Evolutionary conservation across 37 sponge, comb jelly and placozoan genomes (phyloP).

Genomic region (Crambe crambe): DNA sequence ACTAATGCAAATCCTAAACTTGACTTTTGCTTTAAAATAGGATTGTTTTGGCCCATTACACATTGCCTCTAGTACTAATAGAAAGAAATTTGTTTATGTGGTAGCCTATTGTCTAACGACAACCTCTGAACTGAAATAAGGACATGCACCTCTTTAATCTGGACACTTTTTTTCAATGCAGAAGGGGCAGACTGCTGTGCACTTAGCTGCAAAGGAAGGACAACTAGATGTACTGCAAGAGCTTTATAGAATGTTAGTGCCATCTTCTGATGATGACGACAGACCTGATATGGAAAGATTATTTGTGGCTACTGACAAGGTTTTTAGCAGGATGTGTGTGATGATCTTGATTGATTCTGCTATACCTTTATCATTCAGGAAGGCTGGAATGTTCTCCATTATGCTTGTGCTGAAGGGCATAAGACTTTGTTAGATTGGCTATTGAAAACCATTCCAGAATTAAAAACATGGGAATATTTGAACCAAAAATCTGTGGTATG

Average conservation of each 20-base stretch:
- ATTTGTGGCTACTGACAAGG: neutral
- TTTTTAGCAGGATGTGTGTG: neutral
- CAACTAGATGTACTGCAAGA: constrained; percentile 19
- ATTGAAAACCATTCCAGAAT: neutral
- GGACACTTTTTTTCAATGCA: too few species aligned
- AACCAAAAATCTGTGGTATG: constrained; percentile 29
- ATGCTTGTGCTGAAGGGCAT: constrained; percentile 15
- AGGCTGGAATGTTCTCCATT: constrained; percentile 35
- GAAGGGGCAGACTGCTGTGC: constrained; percentile 23
- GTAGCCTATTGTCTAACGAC: too few species aligned
- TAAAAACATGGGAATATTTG: neutral
- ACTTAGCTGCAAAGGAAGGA: constrained; percentile 4
- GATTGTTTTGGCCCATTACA: constrained; percentile 45
- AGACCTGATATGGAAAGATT: too few species aligned
- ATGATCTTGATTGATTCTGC: neutral
- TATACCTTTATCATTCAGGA: constrained; percentile 3
- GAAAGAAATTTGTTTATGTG: too few species aligned
- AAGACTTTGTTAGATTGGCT: constrained; percentile 22
- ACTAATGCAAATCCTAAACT: too few species aligned
- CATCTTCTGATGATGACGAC: too few species aligned
- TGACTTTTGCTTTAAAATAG: too few species aligned
- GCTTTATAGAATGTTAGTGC: too few species aligned
- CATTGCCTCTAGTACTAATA: constrained; percentile 75
- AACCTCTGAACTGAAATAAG: too few species aligned
- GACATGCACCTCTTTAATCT: too few species aligned